Evolutionary conservation across 2,888 invertebrate genomes (phyloP).

Genomic region (Branchellion lobata): DNA sequence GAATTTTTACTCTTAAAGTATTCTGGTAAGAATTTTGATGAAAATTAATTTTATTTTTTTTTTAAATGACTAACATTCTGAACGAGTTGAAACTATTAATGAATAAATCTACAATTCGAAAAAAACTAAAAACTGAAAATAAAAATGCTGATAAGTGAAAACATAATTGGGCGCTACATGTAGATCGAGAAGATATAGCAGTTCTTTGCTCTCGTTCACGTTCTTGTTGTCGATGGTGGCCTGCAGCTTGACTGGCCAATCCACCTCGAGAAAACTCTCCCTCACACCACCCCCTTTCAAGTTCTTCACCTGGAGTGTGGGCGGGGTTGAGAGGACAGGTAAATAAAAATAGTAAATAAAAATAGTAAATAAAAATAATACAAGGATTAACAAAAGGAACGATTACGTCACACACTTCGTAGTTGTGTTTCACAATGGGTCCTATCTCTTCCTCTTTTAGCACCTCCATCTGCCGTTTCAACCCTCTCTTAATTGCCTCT

Average conservation of each 20-base stretch:
- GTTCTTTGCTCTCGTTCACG: conserved; percentile 16
- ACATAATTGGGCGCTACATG: neutral
- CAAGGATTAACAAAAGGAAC: neutral
- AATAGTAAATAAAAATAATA: neutral
- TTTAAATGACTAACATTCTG: neutral
- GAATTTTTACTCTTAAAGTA: neutral
- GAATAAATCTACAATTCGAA: too few relatives aligned
- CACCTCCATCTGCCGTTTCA: neutral
- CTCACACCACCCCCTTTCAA: conserved; percentile 5
- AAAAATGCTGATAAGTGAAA: too few relatives aligned
- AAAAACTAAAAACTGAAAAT: too few relatives aligned
- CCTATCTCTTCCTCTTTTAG: conserved; percentile 32
- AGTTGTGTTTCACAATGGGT: conserved; percentile 24
- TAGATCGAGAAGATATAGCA: conserved; percentile 30
- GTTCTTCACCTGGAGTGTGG: conserved; percentile 25
- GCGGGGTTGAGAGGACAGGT: too few relatives aligned
- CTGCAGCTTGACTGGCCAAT: conserved; percentile 20
- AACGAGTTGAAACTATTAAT: too few relatives aligned
- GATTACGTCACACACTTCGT: conserved; percentile 17
- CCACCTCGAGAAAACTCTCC: neutral
- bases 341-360: neutral
- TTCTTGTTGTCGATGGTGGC: neutral
- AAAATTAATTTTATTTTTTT: neutral
- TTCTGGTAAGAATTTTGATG: neutral
- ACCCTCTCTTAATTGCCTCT: neutral